Evolutionary conservation across 2,888 invertebrate genomes (phyloP), one percentile per base, ranked within the genome.

Genomic region (Tetrapedia diversipes): DNA sequence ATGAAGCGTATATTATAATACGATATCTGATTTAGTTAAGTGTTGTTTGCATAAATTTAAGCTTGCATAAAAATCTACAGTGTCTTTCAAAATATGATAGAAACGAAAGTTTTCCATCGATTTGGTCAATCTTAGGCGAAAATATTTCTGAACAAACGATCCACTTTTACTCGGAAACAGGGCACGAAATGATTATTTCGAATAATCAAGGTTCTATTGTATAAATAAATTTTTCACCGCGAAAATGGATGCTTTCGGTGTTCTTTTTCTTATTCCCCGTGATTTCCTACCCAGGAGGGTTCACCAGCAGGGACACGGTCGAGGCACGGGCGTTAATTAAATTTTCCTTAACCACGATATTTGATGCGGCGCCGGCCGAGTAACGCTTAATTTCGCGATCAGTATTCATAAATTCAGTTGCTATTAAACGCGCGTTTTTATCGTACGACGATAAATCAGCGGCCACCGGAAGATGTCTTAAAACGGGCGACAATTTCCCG

Each of bases 371-470:
- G 54, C 32, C 34, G 29, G 27, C 24, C 47, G 37, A 29, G 61
- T 37, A 29, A 64, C 57, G 74, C 57, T 74, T 74, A 74, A 74
- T 74, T 74, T 57, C 63, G 24, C 51, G 63, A 74, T 74, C 53
- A 74, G 74, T 73, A 74, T 74, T 74, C 74, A 74, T 74, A 74
- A 74, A 74, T 74, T 74, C 74, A 34, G 74, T 29, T 49, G 41
- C 56, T 57, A 73, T 74, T 74, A 74, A 74, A 73, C 74, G 56
- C 22, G 56, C 39, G 45, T 56, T 73, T 63, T 53, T 56, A 34
- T 14, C 27, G n/a, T 19, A 2, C 47, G n/a, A 8, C 37, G 43
- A 74, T 74, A 74, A 73, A 74, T 74, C 74, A 73, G 37, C 32
- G n/a, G 11, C 22, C 27, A 22, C 19, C 41, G 57, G 34, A n/a